phyloP scores from a whole-genome alignment of 2,113 vertebrate genomes.

The Dendrocopos noguchii region DNA sequence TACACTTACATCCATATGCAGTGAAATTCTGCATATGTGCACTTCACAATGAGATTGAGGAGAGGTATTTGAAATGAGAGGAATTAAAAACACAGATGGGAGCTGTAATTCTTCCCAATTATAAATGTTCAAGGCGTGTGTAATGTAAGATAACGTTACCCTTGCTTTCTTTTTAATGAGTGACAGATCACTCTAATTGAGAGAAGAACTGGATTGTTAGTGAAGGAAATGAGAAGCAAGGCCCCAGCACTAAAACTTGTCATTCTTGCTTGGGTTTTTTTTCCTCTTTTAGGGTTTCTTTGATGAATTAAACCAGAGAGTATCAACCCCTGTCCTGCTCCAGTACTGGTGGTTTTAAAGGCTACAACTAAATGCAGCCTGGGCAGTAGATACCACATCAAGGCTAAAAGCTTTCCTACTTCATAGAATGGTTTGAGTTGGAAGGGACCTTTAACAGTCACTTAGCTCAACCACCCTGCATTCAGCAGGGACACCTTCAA shows the following conservation, averaged over 20 bases:
- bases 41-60: constrained; percentile 31
- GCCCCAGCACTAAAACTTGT: not conserved
- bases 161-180: constrained; percentile 54
- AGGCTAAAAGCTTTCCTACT: too few species aligned
- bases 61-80: constrained; percentile 59
- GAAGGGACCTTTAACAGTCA: not conserved
- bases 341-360: too few species aligned
- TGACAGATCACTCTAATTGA: constrained; percentile 57
- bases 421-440: too few species aligned
- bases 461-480: too few species aligned
- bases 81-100: constrained; percentile 70
- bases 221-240: not conserved
- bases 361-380: too few species aligned
- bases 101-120: constrained; percentile 70
- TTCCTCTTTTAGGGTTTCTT: not conserved
- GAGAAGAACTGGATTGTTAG: not conserved
- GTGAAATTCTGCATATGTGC: constrained; percentile 42
- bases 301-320: not conserved
- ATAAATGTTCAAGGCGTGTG: constrained; percentile 34
- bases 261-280: not conserved
- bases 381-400: too few species aligned
- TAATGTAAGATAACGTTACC: constrained; percentile 42
- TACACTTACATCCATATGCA: not conserved
- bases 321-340: not conserved
- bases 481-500: too few species aligned